Evolutionary conservation across 2,797 vertebrate species (phyloP).

Genomic region (Antennarius maculatus): DNA sequence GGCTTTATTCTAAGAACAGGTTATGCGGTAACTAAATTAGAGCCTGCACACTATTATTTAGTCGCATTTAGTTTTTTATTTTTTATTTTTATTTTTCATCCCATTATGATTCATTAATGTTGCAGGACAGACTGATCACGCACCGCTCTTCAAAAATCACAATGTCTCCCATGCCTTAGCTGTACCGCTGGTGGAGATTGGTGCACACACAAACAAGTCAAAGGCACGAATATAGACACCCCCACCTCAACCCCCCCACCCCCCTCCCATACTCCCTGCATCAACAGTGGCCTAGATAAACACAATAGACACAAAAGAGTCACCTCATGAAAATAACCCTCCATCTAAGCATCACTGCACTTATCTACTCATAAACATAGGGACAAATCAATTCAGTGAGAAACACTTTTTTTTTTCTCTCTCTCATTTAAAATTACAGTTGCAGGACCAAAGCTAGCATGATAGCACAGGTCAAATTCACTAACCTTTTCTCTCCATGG

Average conservation of each 20-base stretch:
- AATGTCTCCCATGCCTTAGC: conserved; percentile 66
- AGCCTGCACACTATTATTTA: conserved; percentile 47
- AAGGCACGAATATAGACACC: conserved; percentile 56
- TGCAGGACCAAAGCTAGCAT: conserved; percentile 76
- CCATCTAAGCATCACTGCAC: conserved; percentile 82
- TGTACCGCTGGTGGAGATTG: conserved; percentile 59
- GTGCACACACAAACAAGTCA: conserved; percentile 52
- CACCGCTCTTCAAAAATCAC: conserved; percentile 58
- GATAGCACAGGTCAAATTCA: conserved; percentile 82
- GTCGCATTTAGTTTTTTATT: conserved; percentile 45
- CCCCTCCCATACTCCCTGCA: conserved; percentile 75
- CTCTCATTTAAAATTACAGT: conserved; percentile 82
- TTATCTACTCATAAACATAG: conserved; percentile 84
- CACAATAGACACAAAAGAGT: conserved; percentile 82
- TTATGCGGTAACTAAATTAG: conserved; percentile 21
- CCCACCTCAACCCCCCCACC: conserved; percentile 62
- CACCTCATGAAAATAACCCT: conserved; percentile 81
- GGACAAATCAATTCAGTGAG: conserved; percentile 81
- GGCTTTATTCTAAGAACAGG: conserved; percentile 23
- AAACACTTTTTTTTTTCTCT: conserved; percentile 69
- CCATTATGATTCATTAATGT: conserved; percentile 68
- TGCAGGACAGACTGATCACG: conserved; percentile 62
- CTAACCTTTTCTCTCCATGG: conserved; percentile 81
- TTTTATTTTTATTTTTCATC: conserved; percentile 17
- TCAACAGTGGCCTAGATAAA: conserved; percentile 84